Percentiles rank a stretch among this genome's conserved stretches.
Conservation (phyloP, 2,113 vertebrate genomes). For the Cepphus grylle region DNA sequence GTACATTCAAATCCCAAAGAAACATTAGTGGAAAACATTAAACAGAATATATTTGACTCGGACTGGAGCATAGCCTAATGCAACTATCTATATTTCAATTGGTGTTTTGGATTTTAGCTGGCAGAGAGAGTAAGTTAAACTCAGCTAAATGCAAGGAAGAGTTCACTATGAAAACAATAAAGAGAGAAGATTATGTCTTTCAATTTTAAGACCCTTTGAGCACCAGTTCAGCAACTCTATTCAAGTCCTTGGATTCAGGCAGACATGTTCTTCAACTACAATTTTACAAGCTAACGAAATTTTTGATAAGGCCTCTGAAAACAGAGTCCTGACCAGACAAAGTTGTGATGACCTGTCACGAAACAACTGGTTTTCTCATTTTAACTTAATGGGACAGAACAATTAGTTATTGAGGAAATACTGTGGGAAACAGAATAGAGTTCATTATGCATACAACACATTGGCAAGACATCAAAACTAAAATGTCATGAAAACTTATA, state of each 20-base stretch:
- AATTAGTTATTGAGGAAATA: background rate
- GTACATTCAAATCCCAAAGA: background rate
- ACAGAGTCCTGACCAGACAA: background rate
- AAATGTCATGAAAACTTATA: background rate
- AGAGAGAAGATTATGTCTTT: background rate
- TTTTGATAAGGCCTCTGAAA: background rate
- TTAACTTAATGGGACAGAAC: background rate
- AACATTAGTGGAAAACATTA: background rate
- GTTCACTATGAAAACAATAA: background rate
- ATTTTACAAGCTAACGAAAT: background rate
- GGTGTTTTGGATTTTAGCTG: background rate
- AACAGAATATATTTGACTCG: background rate
- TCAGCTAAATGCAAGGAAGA: background rate
- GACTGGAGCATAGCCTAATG: background rate
- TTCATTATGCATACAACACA: background rate
- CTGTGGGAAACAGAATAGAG: background rate
- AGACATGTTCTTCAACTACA: background rate
- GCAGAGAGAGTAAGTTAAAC: background rate
- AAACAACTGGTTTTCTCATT: background rate
- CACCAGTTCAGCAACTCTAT: background rate
- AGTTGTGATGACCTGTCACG: background rate
- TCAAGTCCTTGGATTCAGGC: background rate
- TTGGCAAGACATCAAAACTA: background rate
- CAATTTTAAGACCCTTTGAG: background rate
- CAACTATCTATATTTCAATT: background rate